Evolutionary conservation across 2,797 vertebrate species (phyloP).

Genomic region (Channallabes apus): DNA sequence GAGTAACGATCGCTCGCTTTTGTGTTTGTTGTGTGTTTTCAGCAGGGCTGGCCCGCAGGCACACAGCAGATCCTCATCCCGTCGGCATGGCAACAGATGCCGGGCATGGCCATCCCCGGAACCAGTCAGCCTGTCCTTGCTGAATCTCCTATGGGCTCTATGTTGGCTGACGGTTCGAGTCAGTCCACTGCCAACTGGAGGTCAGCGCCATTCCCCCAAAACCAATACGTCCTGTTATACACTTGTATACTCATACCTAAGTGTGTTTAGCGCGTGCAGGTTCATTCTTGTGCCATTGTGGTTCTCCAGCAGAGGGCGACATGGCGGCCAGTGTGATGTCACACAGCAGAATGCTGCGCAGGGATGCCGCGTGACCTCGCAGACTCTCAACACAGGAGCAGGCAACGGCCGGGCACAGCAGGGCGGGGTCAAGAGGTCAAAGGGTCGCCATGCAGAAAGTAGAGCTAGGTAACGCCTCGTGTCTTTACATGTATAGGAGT

Average conservation of each 20-base stretch:
- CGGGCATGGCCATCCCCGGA: conserved; percentile 90
- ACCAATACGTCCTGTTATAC: background rate
- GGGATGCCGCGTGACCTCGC: conserved; percentile 82
- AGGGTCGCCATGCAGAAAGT: conserved; percentile 75
- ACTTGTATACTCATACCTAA: background rate
- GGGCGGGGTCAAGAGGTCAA: conserved; percentile 83
- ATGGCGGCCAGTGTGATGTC: conserved; percentile 86
- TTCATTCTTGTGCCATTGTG: background rate
- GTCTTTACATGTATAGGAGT: background rate
- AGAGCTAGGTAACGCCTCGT: conserved; percentile 76
- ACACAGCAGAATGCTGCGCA: conserved; percentile 84
- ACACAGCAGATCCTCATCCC: conserved; percentile 97
- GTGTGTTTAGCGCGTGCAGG: no score
- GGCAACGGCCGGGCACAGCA: conserved; percentile 83
- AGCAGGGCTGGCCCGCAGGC: conserved; percentile 97
- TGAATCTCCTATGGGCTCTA: conserved; percentile 73
- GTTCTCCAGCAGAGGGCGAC: conserved; percentile 72
- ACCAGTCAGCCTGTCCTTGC: conserved; percentile 88
- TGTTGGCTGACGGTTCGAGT: conserved; percentile 78
- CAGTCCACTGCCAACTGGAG: conserved; percentile 90
- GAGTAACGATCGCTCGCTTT: background rate
- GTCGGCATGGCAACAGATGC: conserved; percentile 97
- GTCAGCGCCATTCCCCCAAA: conserved; percentile 65
- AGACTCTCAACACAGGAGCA: conserved; percentile 79
- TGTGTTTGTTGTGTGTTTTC: conserved; percentile 54